Percentiles rank a stretch among this genome's conserved stretches.
These are phyloP conservation scores for Tipula lateralis DNA, from an alignment of 2,888 invertebrate species.

Conservation along the genomic window DNA sequence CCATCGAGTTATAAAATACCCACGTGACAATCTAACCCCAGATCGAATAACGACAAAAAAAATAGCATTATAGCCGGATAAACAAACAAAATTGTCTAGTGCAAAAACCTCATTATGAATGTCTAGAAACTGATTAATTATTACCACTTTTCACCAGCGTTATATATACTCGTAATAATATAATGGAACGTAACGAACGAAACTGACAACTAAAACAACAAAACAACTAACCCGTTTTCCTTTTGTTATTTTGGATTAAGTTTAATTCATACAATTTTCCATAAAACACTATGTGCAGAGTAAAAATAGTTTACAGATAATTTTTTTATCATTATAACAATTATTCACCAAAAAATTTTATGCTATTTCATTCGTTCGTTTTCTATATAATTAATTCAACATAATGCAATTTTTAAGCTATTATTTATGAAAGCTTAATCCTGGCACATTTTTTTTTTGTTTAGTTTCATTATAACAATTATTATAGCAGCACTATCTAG, in stretches of 20 bases:
- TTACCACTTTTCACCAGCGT: not conserved
- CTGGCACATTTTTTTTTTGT: not conserved
- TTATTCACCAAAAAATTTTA: not conserved
- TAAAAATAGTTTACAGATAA: constrained; percentile 24
- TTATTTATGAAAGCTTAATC: constrained; percentile 24
- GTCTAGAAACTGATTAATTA: constrained; percentile 24
- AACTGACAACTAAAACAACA: constrained; percentile 13
- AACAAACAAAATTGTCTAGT: not conserved
- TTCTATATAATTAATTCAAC: constrained; percentile 20
- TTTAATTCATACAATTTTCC: not conserved
- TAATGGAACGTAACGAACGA: not conserved
- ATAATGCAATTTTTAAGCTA: not conserved
- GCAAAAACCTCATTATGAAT: constrained; percentile 19
- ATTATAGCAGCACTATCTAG: not conserved
- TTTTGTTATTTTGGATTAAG: not conserved
- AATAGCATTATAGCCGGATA: not conserved
- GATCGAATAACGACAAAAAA: not conserved
- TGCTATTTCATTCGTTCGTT: not conserved
- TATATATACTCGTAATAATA: not conserved
- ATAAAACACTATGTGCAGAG: not conserved
- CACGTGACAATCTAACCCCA: not conserved
- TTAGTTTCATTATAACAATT: not conserved
- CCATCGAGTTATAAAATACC: not conserved
- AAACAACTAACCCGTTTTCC: not conserved
- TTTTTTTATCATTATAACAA: not conserved